Percentiles rank a stretch among this genome's conserved stretches.
These are phyloP conservation scores for Crocidura indochinensis DNA, from an alignment of 2,797 vertebrate species.

Conservation along the genomic window DNA sequence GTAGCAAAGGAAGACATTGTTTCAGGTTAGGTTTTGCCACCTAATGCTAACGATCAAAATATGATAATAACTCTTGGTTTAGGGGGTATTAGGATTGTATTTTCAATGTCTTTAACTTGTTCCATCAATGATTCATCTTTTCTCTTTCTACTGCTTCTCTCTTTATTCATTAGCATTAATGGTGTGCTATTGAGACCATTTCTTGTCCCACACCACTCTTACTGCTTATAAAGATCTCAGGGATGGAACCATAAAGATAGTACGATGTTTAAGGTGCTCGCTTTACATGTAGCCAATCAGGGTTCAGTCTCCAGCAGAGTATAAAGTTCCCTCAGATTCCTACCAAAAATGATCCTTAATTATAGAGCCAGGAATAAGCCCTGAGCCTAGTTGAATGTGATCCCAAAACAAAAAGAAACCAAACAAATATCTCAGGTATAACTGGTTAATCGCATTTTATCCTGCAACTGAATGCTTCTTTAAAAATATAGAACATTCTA, in stretches of 20 bases:
- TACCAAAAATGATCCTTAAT: no score
- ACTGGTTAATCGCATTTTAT: neutral
- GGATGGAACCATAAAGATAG: no score
- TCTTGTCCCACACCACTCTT: neutral
- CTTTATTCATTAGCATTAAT: neutral
- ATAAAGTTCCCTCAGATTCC: no score
- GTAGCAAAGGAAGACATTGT: neutral
- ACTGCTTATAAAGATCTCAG: neutral
- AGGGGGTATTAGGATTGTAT: neutral
- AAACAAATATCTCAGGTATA: neutral
- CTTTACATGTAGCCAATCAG: no score
- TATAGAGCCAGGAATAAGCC: no score
- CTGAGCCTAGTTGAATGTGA: no score
- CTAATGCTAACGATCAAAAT: neutral
- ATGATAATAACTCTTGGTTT: neutral
- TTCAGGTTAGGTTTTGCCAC: conserved; percentile 31
- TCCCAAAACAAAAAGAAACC: no score
- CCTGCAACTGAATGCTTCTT: neutral
- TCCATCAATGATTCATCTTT: neutral
- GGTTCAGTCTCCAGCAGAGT: no score
- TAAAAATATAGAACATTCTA: neutral
- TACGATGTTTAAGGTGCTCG: no score
- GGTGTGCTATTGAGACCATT: neutral
- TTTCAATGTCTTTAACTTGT: neutral
- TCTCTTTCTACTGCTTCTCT: neutral